Evolutionary conservation across 2,888 invertebrate genomes (phyloP).

Genomic region (Biston betularia): DNA sequence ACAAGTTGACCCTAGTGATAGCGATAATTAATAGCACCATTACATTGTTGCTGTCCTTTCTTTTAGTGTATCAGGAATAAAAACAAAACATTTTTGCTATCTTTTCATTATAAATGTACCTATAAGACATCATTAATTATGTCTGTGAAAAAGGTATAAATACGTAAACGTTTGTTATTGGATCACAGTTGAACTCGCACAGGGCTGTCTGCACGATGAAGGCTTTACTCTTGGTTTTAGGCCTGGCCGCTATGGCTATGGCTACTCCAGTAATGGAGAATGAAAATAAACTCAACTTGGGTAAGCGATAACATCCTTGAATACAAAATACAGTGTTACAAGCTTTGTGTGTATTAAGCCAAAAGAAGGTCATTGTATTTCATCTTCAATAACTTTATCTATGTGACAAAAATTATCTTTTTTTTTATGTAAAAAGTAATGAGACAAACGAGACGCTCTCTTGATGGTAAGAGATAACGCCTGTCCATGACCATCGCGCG

Average conservation of each 20-base stretch:
- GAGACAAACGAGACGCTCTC: no score
- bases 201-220: slow-evolving; percentile 72
- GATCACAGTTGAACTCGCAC: slow-evolving; percentile 66
- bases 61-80: slow-evolving; percentile 32
- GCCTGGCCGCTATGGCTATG: slow-evolving; percentile 70
- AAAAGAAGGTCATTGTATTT: no score
- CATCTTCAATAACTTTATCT: no score
- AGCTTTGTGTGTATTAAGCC: neutral
- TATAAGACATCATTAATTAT: no score
- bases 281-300: slow-evolving; percentile 53
- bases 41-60: slow-evolving; percentile 23
- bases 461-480: no score
- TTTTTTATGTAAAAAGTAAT: no score
- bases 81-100: neutral
- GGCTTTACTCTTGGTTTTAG: slow-evolving; percentile 63
- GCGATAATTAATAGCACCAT: slow-evolving; percentile 37
- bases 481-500: no score
- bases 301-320: slow-evolving; percentile 53
- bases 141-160: slow-evolving; percentile 6
- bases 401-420: no score
- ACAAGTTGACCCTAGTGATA: slow-evolving; percentile 31
- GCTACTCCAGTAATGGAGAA: slow-evolving; percentile 65
- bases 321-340: neutral
- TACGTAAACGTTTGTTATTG: slow-evolving; percentile 7
- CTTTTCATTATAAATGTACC: slow-evolving; percentile 13